A percentile compares a stretch with the other conserved stretches of the same genome.
Evolutionary conservation across 2,113 vertebrate species (phyloP).

Genomic region (Eira barbara): DNA sequence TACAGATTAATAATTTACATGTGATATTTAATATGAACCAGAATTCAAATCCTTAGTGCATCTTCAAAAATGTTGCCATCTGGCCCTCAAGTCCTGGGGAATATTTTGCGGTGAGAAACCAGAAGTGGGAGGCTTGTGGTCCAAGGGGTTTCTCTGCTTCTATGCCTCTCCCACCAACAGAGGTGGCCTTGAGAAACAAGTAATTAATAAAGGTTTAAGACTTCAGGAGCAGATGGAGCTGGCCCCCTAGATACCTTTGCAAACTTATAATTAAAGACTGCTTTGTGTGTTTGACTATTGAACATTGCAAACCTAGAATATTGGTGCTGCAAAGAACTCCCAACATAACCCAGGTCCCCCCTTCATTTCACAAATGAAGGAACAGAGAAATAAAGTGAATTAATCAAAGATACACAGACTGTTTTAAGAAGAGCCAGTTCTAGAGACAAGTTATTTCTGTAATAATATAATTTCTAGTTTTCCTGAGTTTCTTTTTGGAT

Average conservation of each 20-base stretch:
- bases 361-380: background rate
- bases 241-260: constrained; percentile 4
- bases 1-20: constrained; percentile 75
- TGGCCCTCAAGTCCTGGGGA: constrained; percentile 37
- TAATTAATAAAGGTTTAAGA: constrained; percentile 41
- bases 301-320: background rate
- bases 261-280: constrained; percentile 14
- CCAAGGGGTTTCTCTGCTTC: background rate
- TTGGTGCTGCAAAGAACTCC: background rate
- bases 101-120: background rate
- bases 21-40: constrained; percentile 74
- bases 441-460: background rate
- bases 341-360: background rate
- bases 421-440: background rate
- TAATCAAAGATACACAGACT: background rate
- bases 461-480: background rate
- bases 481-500: background rate
- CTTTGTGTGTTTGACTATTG: background rate
- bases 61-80: constrained; percentile 70
- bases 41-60: constrained; percentile 56
- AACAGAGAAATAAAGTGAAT: background rate
- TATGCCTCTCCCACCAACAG: background rate
- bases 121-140: background rate
- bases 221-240: constrained; percentile 18
- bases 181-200: background rate